Evolutionary conservation across 2,888 invertebrate species (phyloP), one percentile per base, ranked within the genome.

Genomic region (Drosophila monieri): DNA sequence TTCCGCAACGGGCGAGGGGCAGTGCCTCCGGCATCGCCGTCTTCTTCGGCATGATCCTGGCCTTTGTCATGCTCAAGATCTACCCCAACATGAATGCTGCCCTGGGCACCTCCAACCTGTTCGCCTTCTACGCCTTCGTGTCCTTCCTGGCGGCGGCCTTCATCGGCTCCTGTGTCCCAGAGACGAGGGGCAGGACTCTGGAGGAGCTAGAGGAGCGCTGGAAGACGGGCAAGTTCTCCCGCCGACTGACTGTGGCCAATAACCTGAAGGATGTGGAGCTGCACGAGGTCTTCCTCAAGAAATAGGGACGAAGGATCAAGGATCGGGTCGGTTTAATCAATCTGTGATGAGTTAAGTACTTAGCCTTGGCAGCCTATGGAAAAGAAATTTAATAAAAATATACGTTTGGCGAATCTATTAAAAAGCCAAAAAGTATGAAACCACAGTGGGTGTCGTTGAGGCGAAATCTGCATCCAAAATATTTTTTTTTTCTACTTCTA

Each of bases 151-250:
- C 95, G 6, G 94, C 94, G 18, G 79, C 92, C n/a, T 92, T 94
- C 51, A 92, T 95, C 67, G 94, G 92, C 80, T 92, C 93, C 61
- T 93, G 93, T 75, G 90, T 95, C 51, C 95, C 95, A 6, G 95
- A 95, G 90, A 95, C 95, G 0, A 94, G 93, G 80, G 95, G 95
- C 4, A 94, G 94, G 76, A 94, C 94, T 8, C 90, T 95, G 55
- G 92, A 94, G 76, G 94, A 95, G 88, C 95, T 95, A 73, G 95
- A 95, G 87, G 94, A 94, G 32, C 90, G 90, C 47, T 91, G 91
- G 69, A 88, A 80, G 44, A 85, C 74, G 46, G 89, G 88, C 2
- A 66, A 83, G 4, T 65, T 72, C n/a, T 27, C 70, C 1, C 62
- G 73, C 1, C 51, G 73, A 0, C 58, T 66, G 5, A 80, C 68